Conservation (phyloP, 2,113 vertebrate species). For the Mungos mungo region DNA sequence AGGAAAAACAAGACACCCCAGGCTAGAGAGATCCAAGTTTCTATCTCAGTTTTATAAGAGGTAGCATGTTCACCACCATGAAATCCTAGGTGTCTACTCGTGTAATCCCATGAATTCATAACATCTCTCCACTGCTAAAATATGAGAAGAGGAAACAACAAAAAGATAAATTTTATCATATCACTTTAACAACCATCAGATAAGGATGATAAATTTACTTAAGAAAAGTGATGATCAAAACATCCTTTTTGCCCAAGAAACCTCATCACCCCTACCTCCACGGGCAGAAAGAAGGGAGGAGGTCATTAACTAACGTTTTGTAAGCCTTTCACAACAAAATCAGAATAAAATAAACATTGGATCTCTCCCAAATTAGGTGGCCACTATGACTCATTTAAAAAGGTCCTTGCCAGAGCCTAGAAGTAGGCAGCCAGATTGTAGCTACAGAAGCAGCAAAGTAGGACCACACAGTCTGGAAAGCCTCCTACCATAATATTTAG, state of each 20-base stretch:
- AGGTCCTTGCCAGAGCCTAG: no score
- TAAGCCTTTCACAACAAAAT: background rate
- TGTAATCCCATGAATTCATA: background rate
- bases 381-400: background rate
- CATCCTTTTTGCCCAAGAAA: background rate
- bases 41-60: background rate
- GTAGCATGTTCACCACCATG: background rate
- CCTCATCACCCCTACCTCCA: background rate
- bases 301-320: background rate
- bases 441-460: background rate
- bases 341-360: background rate
- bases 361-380: background rate
- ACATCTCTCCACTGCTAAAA: background rate
- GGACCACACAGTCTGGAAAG: background rate
- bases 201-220: conserved; percentile 41
- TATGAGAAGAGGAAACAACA: background rate
- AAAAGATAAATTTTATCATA: background rate
- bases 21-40: background rate
- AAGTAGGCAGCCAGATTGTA: background rate
- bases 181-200: background rate
- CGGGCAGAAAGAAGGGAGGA: background rate
- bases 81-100: background rate
- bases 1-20: background rate
- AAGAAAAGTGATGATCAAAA: conserved; percentile 22
- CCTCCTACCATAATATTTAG: background rate